A percentile compares a stretch with the other conserved stretches of the same genome.
phyloP scores from a whole-genome alignment of 2,888 invertebrate species.

The Troides helena region DNA sequence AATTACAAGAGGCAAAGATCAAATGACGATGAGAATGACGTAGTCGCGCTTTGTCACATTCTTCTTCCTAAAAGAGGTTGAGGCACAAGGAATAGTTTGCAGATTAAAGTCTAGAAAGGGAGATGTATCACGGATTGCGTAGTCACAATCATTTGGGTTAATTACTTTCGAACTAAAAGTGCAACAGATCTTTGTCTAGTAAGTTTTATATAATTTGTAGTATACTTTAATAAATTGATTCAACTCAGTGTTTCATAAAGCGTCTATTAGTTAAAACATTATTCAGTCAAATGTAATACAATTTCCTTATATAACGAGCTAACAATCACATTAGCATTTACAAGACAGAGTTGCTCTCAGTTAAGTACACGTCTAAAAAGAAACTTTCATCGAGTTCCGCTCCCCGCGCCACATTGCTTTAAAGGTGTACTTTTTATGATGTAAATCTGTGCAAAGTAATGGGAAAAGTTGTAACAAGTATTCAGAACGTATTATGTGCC shows the following conservation, averaged over 20 bases:
- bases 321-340: constrained; percentile 39
- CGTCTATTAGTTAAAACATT: not conserved
- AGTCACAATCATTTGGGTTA: constrained; percentile 26
- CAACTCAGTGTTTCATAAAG: not conserved
- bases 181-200: not conserved
- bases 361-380: constrained; percentile 45
- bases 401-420: constrained; percentile 52
- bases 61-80: constrained; percentile 27
- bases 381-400: constrained; percentile 62
- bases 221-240: too few species aligned
- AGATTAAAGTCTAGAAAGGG: constrained; percentile 25
- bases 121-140: constrained; percentile 6
- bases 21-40: constrained; percentile 29
- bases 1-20: constrained; percentile 29
- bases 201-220: not conserved
- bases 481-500: constrained; percentile 73
- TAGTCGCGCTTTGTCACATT: constrained; percentile 28
- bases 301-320: constrained; percentile 28
- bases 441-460: constrained; percentile 71
- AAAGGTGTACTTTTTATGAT: constrained; percentile 64
- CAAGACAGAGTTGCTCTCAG: constrained; percentile 34
- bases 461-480: constrained; percentile 79
- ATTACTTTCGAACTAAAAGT: constrained; percentile 17
- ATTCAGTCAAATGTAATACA: not conserved
- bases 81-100: constrained; percentile 26